phyloP scores from a whole-genome alignment of 23 tunicate species.

The Phallusia fumigata region DNA sequence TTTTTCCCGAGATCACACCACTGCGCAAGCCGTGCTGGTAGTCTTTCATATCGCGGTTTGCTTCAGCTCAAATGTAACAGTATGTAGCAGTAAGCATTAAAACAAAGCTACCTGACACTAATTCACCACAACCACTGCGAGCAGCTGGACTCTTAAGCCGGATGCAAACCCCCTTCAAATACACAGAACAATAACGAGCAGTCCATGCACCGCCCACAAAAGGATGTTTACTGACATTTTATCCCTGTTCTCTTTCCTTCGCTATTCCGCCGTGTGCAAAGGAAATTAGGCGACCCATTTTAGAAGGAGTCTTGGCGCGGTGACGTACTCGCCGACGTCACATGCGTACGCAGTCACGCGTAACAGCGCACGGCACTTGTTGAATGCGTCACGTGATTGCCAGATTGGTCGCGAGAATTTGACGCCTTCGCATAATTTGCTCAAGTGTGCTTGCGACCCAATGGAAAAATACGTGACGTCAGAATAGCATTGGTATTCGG shows the following conservation, averaged over 20 bases:
- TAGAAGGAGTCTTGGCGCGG: not conserved
- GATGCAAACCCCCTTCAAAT: not conserved
- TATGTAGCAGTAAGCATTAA: not conserved
- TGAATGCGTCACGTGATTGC: too few relatives aligned
- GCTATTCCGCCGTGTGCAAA: too few relatives aligned
- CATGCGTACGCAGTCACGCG: not conserved
- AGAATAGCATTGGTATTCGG: too few relatives aligned
- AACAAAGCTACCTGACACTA: not conserved
- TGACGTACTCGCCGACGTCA: slow-evolving; percentile 3
- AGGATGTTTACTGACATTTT: slow-evolving; percentile 11
- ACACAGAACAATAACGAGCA: not conserved
- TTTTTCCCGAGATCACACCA: too few relatives aligned
- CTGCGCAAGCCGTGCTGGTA: too few relatives aligned
- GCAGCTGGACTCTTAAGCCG: not conserved
- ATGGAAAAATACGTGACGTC: too few relatives aligned
- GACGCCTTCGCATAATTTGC: too few relatives aligned
- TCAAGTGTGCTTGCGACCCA: too few relatives aligned
- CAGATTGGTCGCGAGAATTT: too few relatives aligned
- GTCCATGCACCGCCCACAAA: not conserved
- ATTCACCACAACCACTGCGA: not conserved
- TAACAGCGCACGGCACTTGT: not conserved
- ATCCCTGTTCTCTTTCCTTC: not conserved
- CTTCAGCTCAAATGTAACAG: too few relatives aligned
- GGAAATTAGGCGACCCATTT: not conserved
- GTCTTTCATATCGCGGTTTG: too few relatives aligned